Evolutionary conservation across 2,113 vertebrate species (phyloP).

Genomic region (Mobula hypostoma): DNA sequence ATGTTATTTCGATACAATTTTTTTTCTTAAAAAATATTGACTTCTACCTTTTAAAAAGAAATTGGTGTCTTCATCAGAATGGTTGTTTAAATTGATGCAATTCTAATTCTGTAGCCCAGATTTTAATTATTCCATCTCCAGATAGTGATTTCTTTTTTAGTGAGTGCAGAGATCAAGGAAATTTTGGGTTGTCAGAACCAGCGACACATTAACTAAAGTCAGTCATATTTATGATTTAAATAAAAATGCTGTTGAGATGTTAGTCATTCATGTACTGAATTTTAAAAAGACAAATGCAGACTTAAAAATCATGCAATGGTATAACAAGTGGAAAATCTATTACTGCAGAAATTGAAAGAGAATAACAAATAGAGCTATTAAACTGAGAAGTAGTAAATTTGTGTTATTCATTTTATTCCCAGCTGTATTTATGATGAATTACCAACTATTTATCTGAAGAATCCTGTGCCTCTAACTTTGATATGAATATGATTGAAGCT

Average conservation of each 20-base stretch:
- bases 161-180: not conserved
- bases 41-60: not conserved
- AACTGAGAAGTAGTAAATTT: not conserved
- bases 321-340: not conserved
- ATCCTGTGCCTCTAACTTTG: not conserved
- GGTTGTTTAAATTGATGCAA: not conserved
- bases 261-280: not conserved
- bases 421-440: not conserved
- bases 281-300: not conserved
- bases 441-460: not conserved
- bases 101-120: not conserved
- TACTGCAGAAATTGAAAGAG: not conserved
- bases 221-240: not conserved
- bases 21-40: not conserved
- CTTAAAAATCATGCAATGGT: not conserved
- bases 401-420: not conserved
- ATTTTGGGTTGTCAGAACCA: not conserved
- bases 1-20: not conserved
- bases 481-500: not conserved
- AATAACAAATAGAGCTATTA: not conserved
- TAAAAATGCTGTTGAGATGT: not conserved
- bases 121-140: not conserved
- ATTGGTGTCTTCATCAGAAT: not conserved
- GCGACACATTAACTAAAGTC: not conserved
- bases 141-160: not conserved